A percentile compares a stretch with the other conserved stretches of the same genome.
Evolutionary conservation across 2,888 invertebrate genomes (phyloP).

Genomic region (Fabriciana adippe): DNA sequence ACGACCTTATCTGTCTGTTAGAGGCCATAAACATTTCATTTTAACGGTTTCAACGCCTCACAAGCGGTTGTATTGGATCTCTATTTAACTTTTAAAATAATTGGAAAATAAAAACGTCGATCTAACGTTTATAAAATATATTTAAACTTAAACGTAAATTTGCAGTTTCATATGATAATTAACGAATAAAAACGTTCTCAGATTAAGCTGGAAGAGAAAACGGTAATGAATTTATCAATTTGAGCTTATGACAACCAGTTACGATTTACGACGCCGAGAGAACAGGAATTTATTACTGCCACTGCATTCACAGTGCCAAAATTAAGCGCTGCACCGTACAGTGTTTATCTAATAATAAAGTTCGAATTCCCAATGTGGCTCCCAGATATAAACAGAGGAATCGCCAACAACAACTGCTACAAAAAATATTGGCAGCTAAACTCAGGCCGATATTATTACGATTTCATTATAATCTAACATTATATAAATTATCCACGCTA

Average conservation of each 20-base stretch:
- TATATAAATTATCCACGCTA: no score
- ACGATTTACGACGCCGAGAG: conserved; percentile 26
- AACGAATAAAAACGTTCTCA: not conserved
- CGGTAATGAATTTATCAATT: conserved; percentile 29
- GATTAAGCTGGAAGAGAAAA: conserved; percentile 1
- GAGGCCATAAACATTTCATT: conserved; percentile 31
- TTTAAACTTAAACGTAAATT: no score
- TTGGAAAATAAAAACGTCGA: conserved; percentile 4
- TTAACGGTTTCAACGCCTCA: conserved; percentile 23
- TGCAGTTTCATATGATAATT: not conserved
- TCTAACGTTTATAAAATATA: no score
- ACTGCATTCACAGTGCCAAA: conserved; percentile 29
- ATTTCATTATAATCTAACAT: conserved; percentile 10
- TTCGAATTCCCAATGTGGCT: conserved; percentile 25
- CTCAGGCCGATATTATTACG: not conserved
- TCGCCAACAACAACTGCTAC: conserved; percentile 16
- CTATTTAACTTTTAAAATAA: conserved; percentile 15
- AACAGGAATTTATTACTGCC: conserved; percentile 29
- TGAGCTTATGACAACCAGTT: conserved; percentile 23
- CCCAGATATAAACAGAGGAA: conserved; percentile 28
- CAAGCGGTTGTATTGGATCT: conserved; percentile 12
- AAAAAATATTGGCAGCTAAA: conserved; percentile 26
- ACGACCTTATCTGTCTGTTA: conserved; percentile 36
- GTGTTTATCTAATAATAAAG: conserved; percentile 38
- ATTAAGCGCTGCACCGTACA: conserved; percentile 24